Evolutionary conservation across 2,888 invertebrate species (phyloP), one percentile per base, ranked within the genome.

Genomic region (Phortica okadai): DNA sequence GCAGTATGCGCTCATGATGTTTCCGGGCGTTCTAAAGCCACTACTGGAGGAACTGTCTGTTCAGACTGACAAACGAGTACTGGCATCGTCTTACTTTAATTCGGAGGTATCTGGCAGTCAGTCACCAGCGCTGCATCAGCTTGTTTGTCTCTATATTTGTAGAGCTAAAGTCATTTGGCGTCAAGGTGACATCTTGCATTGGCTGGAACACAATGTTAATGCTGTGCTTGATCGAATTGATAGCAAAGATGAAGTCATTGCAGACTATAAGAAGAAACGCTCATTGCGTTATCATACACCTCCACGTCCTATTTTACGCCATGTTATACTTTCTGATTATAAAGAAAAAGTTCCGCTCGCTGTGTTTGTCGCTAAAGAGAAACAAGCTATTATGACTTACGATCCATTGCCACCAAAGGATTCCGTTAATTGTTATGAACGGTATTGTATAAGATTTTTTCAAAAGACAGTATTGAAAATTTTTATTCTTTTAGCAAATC

Each of bases 351-450:
- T 92, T n/a, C 92, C 92, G 1, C 77, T 92, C 76, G 92, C 91
- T 10, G 87, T 88, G 6, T 92, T 92, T 82, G 85, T 92, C 41
- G 82, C 87, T 7, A 90, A 89, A 74, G 92, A 92, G 78, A 91
- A 89, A 56, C 90, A 91, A 74, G 90, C 91, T 2, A 93, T 96
- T 74, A 92, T 96, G 86, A 94, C 94, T 79, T 95, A 95, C 87
- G 96, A 97, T 91, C 96, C 96, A 6, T 91, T 96, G 78, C 97
- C 97, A 16, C 97, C 97, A 1, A 84, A 92, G 59, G 95, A 97
- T 91, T 94, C 95, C 0, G 93, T 96, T 44, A 94, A 95, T 85
- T 93, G 95, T 77, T 97, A 97, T 90, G 93, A 93, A 72, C 93
- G 94, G 91, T 92, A 79, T 44, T 74, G 76, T 44, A 21, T 1